Percentiles rank a stretch among this genome's conserved stretches.
Evolutionary conservation across 1,140 invertebrate genomes (phyloP).

Genomic region (Hirudo medicinalis): DNA sequence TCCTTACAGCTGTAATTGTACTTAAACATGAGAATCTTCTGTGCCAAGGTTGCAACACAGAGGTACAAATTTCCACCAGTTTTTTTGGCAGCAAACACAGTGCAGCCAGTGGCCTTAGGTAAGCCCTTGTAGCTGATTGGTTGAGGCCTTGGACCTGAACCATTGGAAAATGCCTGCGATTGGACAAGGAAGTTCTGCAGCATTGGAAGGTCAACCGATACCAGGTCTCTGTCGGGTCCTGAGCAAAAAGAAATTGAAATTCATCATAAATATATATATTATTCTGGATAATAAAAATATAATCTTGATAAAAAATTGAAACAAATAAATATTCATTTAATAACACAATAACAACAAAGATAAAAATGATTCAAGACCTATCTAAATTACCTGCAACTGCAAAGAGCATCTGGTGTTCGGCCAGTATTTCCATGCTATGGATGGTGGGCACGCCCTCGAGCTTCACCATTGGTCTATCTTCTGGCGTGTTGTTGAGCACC

Average conservation of each 20-base stretch:
- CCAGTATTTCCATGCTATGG: constrained; percentile 50
- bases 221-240: constrained; percentile 52
- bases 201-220: constrained; percentile 52
- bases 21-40: constrained; percentile 46
- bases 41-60: constrained; percentile 51
- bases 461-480: constrained; percentile 40
- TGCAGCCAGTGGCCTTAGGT: constrained; percentile 47
- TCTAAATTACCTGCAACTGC: constrained; percentile 43
- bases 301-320: background rate
- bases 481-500: constrained; percentile 30
- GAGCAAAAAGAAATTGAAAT: constrained; percentile 13
- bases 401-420: constrained; percentile 48
- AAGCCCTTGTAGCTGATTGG: constrained; percentile 47
- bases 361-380: constrained; percentile 1
- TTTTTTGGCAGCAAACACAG: constrained; percentile 45
- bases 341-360: background rate
- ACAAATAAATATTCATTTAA: constrained; percentile 1
- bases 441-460: constrained; percentile 54
- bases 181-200: constrained; percentile 41
- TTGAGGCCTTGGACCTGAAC: constrained; percentile 40
- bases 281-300: no score
- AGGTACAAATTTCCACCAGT: constrained; percentile 34
- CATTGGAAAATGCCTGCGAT: constrained; percentile 32
- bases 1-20: constrained; percentile 32
- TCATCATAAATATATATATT: no score